These are phyloP conservation scores for Trichogramma dendrolimi DNA, from an alignment of 2,888 invertebrate genomes.

Conservation along the genomic window DNA sequence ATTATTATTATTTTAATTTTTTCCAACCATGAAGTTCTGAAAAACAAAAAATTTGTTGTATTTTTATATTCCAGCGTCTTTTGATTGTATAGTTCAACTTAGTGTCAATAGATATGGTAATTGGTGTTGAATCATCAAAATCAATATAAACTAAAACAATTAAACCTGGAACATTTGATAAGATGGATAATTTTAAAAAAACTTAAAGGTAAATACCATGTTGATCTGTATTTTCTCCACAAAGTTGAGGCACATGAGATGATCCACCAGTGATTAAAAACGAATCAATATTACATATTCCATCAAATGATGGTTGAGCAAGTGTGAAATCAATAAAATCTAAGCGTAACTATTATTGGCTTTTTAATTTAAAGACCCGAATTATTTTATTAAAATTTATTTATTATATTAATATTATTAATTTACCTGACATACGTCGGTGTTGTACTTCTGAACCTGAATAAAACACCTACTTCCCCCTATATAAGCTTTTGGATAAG, in stretches of 20 bases:
- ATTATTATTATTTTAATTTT: not conserved
- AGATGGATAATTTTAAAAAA: not conserved
- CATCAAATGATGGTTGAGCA: slow-evolving; percentile 70
- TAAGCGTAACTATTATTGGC: slow-evolving; percentile 61
- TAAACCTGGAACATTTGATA: slow-evolving; percentile 11
- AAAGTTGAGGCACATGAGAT: slow-evolving; percentile 65
- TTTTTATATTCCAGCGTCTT: slow-evolving; percentile 71
- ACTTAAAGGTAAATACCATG: slow-evolving; percentile 52
- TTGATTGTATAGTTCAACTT: slow-evolving; percentile 56
- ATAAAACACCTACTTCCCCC: slow-evolving; percentile 70
- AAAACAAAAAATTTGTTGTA: slow-evolving; percentile 70
- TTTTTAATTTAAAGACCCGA: not conserved
- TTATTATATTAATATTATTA: slow-evolving; percentile 1
- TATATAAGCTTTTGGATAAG: slow-evolving; percentile 67
- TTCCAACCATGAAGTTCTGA: slow-evolving; percentile 63
- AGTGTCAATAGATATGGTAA: slow-evolving; percentile 66
- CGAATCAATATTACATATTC: slow-evolving; percentile 67
- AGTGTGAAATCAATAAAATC: slow-evolving; percentile 72
- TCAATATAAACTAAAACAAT: slow-evolving; percentile 61
- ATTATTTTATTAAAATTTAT: slow-evolving; percentile 9
- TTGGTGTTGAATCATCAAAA: slow-evolving; percentile 66
- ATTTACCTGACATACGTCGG: slow-evolving; percentile 66
- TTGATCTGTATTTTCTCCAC: slow-evolving; percentile 78
- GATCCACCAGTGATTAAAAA: slow-evolving; percentile 68
- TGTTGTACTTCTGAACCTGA: slow-evolving; percentile 66